phyloP scores from a whole-genome alignment of 2,113 vertebrate species.

The zebrafish (Danio rerio) region GRCz12tu NC_133194.1:2484501-2485000 shows the following conservation, averaged over 20 bases:
- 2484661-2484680: not conserved
- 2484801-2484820: not conserved
- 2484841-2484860: no score
- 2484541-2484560: not conserved
- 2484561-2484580: not conserved
- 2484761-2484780: not conserved
- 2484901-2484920: no score
- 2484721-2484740: no score
- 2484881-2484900: no score
- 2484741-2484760: not conserved
- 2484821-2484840: no score
- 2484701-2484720: no score
- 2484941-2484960: no score
- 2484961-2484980: no score
- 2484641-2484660: not conserved
- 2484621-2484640: not conserved
- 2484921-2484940: no score
- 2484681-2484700: not conserved
- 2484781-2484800: not conserved
- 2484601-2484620: not conserved
- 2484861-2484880: no score
- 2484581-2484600: conserved; percentile 26
- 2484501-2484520: not conserved
- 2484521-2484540: not conserved
- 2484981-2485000: no score